Evolutionary conservation across 2,888 invertebrate species (phyloP), one percentile per base, ranked within the genome.

Genomic region (Matsumyia berberina): DNA sequence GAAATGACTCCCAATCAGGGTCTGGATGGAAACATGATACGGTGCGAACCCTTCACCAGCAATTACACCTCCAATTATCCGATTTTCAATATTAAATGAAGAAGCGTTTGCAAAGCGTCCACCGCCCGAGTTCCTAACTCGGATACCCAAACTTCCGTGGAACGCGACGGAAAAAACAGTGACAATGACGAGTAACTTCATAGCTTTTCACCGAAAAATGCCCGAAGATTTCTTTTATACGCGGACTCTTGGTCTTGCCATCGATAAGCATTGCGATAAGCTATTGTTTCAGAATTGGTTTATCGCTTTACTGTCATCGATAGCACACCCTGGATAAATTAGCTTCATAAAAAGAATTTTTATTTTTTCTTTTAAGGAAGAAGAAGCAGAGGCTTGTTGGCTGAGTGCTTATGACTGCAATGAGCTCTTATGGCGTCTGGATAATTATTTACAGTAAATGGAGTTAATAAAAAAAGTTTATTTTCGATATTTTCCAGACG

Each of bases 21-120:
- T 89, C 77, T 92, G 91, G 11, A 92, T 11, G 0, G 91, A 90
- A 2, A 91, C 90, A 74, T 90, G 91, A 78, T 89, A 91, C 1
- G 91, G 91, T 2, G 90, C 90, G 7, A 73, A 83, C 2, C 86
- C 89, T 3, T 86, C 39, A 0, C 85, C 55, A 0, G 89, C 89
- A 1, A 85, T 15, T 9, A 87, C 87, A 2, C 91, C 91, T 1
- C 90, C 90, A 2, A 90, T 46, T 2, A 91, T 89, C 0, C 89
- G 88, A 0, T 88, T 87, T 24, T 60, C 86, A 1, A 64, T 51
- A 7, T 6, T 24, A 11, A 31, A 39, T 5, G 15, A n/a, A 0
- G 79, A 62, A 2, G 7, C n/a, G 7, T 69, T 74, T 0, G 57
- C 24, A 3, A 4, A 15, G 9, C 31, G 64, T n/a, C 57, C 29